Conservation (phyloP, 2,888 invertebrate genomes). For the Bedellia somnulentella region DNA sequence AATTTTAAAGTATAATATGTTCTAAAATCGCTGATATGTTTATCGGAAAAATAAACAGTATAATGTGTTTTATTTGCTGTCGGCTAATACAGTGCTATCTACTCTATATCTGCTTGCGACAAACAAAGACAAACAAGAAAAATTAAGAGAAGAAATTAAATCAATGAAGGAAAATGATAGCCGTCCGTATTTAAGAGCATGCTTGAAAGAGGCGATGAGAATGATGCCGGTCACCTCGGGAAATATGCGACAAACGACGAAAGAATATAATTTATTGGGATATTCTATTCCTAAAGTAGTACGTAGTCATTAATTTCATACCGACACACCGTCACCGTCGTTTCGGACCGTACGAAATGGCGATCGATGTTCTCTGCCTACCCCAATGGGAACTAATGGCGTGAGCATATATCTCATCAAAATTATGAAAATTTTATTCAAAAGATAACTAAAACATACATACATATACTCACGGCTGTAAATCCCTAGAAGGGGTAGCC, state of each 20-base stretch:
- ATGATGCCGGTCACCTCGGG: conserved; percentile 52
- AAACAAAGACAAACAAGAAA: conserved; percentile 57
- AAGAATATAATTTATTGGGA: conserved; percentile 50
- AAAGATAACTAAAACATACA: too few species aligned
- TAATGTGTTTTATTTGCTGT: conserved; percentile 57
- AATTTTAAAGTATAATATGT: too few species aligned
- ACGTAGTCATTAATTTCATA: too few species aligned
- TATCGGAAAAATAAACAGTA: too few species aligned
- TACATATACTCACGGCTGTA: too few species aligned
- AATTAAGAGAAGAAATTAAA: conserved; percentile 44
- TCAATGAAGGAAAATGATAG: conserved; percentile 33
- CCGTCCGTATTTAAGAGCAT: conserved; percentile 63
- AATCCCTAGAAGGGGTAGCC: too few species aligned
- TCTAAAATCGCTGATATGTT: too few species aligned
- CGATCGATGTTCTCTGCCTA: too few species aligned
- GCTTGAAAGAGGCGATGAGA: conserved; percentile 65
- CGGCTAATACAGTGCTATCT: conserved; percentile 43
- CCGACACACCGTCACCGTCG: too few species aligned
- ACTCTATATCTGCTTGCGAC: conserved; percentile 56
- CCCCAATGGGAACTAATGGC: too few species aligned
- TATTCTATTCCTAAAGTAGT: conserved; percentile 57
- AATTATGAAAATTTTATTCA: neutral
- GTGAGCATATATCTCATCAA: too few species aligned
- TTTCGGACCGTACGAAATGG: too few species aligned
- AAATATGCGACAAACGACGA: conserved; percentile 34